Percentiles rank a stretch among this genome's conserved stretches.
Evolutionary conservation across 2,113 vertebrate species (phyloP).

Genomic region (Callopanchax toddi): DNA sequence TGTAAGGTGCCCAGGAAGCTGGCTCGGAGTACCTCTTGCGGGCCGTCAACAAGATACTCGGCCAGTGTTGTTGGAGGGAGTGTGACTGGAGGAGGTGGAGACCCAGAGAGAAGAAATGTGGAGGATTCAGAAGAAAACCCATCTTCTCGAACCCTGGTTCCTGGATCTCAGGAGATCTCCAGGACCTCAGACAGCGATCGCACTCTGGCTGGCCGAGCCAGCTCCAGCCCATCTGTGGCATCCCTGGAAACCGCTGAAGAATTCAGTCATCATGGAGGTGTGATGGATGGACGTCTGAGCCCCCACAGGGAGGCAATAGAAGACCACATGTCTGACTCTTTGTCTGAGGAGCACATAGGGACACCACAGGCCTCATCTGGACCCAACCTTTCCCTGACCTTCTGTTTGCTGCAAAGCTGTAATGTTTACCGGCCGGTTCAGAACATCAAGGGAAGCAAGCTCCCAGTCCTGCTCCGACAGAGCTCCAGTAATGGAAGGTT

Average conservation of each 20-base stretch:
- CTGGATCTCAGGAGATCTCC: slow-evolving; percentile 62
- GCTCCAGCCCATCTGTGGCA: slow-evolving; percentile 84
- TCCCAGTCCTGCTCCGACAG: slow-evolving; percentile 85
- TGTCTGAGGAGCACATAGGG: slow-evolving; percentile 77
- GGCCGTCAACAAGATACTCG: slow-evolving; percentile 85
- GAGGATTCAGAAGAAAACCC: slow-evolving; percentile 79
- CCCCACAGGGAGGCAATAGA: slow-evolving; percentile 67
- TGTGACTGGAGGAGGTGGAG: slow-evolving; percentile 47
- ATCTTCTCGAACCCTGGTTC: slow-evolving; percentile 73
- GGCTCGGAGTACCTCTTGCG: slow-evolving; percentile 85
- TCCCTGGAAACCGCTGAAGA: slow-evolving; percentile 83
- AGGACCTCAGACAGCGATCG: slow-evolving; percentile 77
- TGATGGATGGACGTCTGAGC: slow-evolving; percentile 69
- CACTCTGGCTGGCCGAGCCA: slow-evolving; percentile 83
- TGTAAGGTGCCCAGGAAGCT: slow-evolving; percentile 92
- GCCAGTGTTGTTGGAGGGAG: slow-evolving; percentile 74
- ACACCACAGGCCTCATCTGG: slow-evolving; percentile 26
- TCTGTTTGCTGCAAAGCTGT: slow-evolving; percentile 84
- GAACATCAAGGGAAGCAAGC: slow-evolving; percentile 85
- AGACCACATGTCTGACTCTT: slow-evolving; percentile 79
- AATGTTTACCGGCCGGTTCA: slow-evolving; percentile 84
- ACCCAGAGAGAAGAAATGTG: slow-evolving; percentile 25
- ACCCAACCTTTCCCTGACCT: slow-evolving; percentile 81
- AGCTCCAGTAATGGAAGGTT: slow-evolving; percentile 62
- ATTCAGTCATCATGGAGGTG: slow-evolving; percentile 50